Conservation (phyloP, 2,797 vertebrate species). For the Menidia menidia region DNA sequence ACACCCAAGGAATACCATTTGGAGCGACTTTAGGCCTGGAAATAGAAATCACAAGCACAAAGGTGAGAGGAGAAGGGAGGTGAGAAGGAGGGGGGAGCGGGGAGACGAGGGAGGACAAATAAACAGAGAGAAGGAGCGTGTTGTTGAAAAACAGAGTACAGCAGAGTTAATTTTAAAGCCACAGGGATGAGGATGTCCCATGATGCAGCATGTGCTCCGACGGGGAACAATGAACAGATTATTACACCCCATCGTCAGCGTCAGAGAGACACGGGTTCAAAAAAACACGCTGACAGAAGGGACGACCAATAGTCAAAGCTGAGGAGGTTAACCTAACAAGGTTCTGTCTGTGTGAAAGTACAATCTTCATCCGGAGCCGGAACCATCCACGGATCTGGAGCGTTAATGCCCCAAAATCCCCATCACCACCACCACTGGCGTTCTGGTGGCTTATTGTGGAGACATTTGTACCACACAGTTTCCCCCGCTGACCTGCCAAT, state of each 20-base stretch:
- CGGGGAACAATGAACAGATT: conserved; percentile 46
- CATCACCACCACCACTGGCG: too few relatives aligned
- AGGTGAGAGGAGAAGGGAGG: conserved; percentile 1
- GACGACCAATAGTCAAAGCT: neutral
- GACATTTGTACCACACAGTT: too few relatives aligned
- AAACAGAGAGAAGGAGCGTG: conserved; percentile 21
- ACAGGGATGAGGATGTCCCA: conserved; percentile 33
- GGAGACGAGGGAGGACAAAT: conserved; percentile 16
- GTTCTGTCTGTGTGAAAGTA: neutral
- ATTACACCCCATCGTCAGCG: conserved; percentile 20
- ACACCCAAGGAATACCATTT: neutral
- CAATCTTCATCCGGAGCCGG: too few relatives aligned
- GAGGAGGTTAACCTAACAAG: neutral
- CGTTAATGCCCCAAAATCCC: too few relatives aligned
- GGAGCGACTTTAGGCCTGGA: conserved; percentile 3
- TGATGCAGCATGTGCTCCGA: conserved; percentile 63
- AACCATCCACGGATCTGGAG: too few relatives aligned
- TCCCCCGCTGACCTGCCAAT: too few relatives aligned
- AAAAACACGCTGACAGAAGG: neutral
- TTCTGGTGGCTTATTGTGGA: too few relatives aligned
- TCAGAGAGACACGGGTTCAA: neutral
- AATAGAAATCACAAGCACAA: neutral
- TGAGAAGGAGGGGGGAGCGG: conserved; percentile 6
- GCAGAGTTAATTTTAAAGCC: conserved; percentile 23
- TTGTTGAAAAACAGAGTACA: conserved; percentile 1